Evolutionary conservation across 2,797 vertebrate species (phyloP), one percentile per base, ranked within the genome.

Genomic region (Lutjanus campechanus): DNA sequence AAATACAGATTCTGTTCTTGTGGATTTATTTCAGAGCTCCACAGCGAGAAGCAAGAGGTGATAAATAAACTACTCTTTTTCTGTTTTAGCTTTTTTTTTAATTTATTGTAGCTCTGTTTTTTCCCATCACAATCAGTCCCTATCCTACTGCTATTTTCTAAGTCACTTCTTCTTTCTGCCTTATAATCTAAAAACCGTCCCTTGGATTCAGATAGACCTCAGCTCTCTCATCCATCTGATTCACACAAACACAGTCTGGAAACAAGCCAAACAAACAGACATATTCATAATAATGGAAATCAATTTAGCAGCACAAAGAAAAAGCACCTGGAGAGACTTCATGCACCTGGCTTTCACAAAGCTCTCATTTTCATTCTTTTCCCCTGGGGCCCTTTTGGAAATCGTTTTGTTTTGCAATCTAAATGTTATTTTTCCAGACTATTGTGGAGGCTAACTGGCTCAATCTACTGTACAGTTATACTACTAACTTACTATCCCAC

Each of bases 221-320:
- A 20, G 40, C 64, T 68, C 84, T 77, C 54, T 56, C 66, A 65
- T 80, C 60, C 56, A 1, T 87, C 66, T 58, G 69, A 71, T 71
- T 83, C 61, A 69, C 77, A 67, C 54, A 79, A 77, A 79, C 78
- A 53, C 75, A 59, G 7, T 40, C 46, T 79, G 79, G 83, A 83
- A 75, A 68, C 40, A 41, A 73, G 79, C 75, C 77, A 78, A 71
- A 75, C 60, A 75, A 58, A 85, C 72, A 49, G 44, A 72, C 73
- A 69, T 73, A 76, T 85, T 88, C 80, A 82, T 69, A 83, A 87
- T 81, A 87, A 88, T 82, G 71, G 77, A 73, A 83, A 89, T 87
- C 85, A 83, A 73, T 88, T 84, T 85, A 55, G 55, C 70, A 72
- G 72, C 80, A 77, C 82, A 86, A 86, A 88, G 78, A 20, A 62